Percentiles rank a stretch among this genome's conserved stretches.
Evolutionary conservation across 2,888 invertebrate genomes (phyloP).

Genomic region (Athrips mouffetella): DNA sequence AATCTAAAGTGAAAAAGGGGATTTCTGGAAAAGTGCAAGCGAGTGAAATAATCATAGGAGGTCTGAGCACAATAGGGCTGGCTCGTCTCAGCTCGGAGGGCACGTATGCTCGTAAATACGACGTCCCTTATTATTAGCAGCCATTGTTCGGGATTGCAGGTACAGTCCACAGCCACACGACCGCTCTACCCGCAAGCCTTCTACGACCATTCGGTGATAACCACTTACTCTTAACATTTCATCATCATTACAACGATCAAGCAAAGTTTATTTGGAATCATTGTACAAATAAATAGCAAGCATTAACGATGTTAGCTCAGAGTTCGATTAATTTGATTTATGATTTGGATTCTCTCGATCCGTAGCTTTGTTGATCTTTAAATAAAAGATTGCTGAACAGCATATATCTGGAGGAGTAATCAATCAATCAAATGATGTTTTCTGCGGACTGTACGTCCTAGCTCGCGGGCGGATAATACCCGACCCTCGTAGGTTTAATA

Average conservation of each 20-base stretch:
- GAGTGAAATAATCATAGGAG: slow-evolving; percentile 75
- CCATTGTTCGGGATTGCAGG: slow-evolving; percentile 70
- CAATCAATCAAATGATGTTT: slow-evolving; percentile 3
- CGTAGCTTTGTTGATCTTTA: not conserved
- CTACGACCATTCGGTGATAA: not conserved
- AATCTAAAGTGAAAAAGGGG: slow-evolving; percentile 58
- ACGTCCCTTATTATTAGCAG: slow-evolving; percentile 74
- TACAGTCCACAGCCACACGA: slow-evolving; percentile 50
- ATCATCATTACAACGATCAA: slow-evolving; percentile 5
- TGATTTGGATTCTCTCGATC: not conserved
- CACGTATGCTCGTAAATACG: slow-evolving; percentile 77
- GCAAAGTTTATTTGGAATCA: not conserved
- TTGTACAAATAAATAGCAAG: not conserved
- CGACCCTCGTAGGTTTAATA: slow-evolving; percentile 67
- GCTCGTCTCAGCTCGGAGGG: slow-evolving; percentile 67
- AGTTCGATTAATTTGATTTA: not conserved
- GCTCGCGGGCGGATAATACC: slow-evolving; percentile 67
- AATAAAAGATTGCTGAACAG: not conserved
- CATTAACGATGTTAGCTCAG: too few species aligned
- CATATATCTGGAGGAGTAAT: not conserved
- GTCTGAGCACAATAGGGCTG: slow-evolving; percentile 72
- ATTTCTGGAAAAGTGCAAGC: slow-evolving; percentile 68
- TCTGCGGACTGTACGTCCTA: slow-evolving; percentile 51
- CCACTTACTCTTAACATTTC: not conserved
- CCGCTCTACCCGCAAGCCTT: not conserved